Conservation (phyloP, 2,888 invertebrate species). For the Troilus luridus region DNA sequence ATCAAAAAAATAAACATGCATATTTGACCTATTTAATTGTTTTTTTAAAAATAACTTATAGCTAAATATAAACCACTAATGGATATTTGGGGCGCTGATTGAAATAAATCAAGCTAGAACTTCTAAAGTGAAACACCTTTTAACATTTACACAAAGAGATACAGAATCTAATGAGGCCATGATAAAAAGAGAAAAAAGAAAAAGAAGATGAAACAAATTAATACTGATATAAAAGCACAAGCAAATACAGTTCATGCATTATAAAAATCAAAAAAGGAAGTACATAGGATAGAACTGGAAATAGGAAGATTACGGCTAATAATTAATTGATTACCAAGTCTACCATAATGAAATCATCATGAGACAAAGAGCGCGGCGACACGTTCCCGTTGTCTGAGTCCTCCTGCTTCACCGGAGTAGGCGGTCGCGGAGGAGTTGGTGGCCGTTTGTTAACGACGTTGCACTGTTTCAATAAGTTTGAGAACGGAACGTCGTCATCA, state of each 20-base stretch:
- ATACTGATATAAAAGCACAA: neutral
- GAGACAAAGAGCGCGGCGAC: constrained; percentile 70
- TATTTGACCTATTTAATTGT: too few species aligned
- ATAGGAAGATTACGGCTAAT: neutral
- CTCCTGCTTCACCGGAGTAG: constrained; percentile 65
- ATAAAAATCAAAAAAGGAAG: neutral
- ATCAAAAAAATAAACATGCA: too few species aligned
- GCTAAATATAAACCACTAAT: too few species aligned
- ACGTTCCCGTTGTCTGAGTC: constrained; percentile 69
- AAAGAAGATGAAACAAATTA: too few species aligned
- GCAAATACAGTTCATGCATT: neutral
- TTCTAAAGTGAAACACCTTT: neutral
- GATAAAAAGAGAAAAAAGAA: neutral
- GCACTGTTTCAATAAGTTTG: constrained; percentile 71
- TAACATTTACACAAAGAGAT: neutral
- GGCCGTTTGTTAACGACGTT: constrained; percentile 65
- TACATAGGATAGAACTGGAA: neutral
- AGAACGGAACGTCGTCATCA: constrained; percentile 78
- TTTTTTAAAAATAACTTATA: too few species aligned
- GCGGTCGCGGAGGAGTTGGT: constrained; percentile 62
- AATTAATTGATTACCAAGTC: constrained; percentile 74
- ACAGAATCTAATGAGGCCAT: neutral
- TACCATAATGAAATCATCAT: constrained; percentile 80
- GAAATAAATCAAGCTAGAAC: neutral
- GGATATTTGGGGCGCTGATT: neutral